Evolutionary conservation across 2,113 vertebrate species (phyloP), one percentile per base, ranked within the genome.

Genomic region (Dunckerocampus dactyliophorus): DNA sequence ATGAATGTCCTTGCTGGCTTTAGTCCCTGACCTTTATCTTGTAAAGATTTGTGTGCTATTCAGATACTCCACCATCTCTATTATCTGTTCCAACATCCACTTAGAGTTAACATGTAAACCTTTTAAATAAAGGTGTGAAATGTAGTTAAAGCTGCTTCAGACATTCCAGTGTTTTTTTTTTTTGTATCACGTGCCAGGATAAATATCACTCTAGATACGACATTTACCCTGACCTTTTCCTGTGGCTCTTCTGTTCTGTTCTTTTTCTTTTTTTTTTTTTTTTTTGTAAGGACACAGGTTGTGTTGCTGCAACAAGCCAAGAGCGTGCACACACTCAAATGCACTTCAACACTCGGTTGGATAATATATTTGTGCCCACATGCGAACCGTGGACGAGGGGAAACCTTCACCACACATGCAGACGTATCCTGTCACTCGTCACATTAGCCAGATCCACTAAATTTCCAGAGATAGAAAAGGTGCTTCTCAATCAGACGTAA

Each of bases 271-370:
- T n/a, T 47, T 56, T 31, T 2, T 46, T 66, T 48, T 71, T 72
- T 69, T 60, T 62, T 59, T 74, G 77, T 63, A 59, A 34, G 74
- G 67, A 74, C 34, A 49, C 37, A 5, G 65, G 65, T 61, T 71
- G 54, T 79, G 67, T 83, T 82, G 71, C 50, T 77, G 65, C 71
- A 74, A 74, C 71, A 82, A 65, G 31, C 10, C 31, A n/a, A 31
- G 51, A 11, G 28, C 16, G 11, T 20, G 31, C 15, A 11, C 10
- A 2, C 10, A 19, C 39, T 43, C 39, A 17, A 37, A 37, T 19
- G 24, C 52, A 55, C 28, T 12, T 55, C 17, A 37, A 49, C 31
- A 39, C 59, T 28, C 1, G n/a, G 3, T 28, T 59, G 17, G 34
- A 71, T 70, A 7, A 67, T 64, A 74, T 76, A 72, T 77, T 82